Evolutionary conservation across 2,113 vertebrate genomes (phyloP), one percentile per base, ranked within the genome.

Genomic region (Thamnophis sirtalis): DNA sequence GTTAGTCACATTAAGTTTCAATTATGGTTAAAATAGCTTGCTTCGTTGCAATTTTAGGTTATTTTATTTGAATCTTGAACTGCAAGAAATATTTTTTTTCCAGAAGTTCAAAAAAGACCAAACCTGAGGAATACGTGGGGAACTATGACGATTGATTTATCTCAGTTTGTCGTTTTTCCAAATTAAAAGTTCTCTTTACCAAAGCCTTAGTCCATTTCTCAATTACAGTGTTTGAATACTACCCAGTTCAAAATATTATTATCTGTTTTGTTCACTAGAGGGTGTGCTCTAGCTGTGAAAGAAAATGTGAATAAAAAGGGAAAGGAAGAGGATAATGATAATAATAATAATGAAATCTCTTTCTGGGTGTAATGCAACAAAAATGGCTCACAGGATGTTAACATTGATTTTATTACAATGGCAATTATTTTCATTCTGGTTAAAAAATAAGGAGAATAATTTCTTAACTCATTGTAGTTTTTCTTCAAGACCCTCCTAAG

Each of bases 241-340:
- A 63, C 10, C 84, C n/a, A 0, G 0, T 1, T 21, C 15, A 38
- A 26, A 43, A 89, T 94, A 1, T 15, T 24, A 0, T 60, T 24
- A 0, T 60, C 6, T 0, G 91, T 7, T 7, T 58, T 94, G 6
- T 15, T 93, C 97, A 96, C 96, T 97, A 97, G 97, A 96, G 97
- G 97, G 97, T 96, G 97, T 22, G 60, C 94, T 97, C 97, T 95
- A 97, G 92, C 96, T 93, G 97, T 92, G 94, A 97, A 97, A 95
- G 86, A 5, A 50, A 92, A 95, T 8, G 33, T 80, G 68, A 5
- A 80, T 6, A 19, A 80, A 80, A 33, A 80, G 15, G 15, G 19
- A 80, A 80, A 38, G 33, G 33, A 38, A 38, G 15, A 19, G 0
- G 26, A 0, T 22, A 51, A 1, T 85, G 0, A 68, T 51, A 50